phyloP scores from a whole-genome alignment of 2,888 invertebrate genomes.

The Lasius fuliginosus region DNA sequence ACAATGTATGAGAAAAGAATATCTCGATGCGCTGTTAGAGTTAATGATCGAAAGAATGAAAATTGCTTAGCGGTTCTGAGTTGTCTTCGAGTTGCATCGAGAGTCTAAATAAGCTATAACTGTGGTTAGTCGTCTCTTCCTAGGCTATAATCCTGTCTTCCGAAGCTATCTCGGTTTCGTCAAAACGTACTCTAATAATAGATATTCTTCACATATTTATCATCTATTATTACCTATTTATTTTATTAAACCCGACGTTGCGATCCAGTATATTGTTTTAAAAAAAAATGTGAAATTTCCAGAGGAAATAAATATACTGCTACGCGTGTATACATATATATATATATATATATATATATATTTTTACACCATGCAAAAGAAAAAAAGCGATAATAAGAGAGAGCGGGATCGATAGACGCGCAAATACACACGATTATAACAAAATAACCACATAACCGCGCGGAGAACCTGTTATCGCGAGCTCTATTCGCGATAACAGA shows the following conservation, averaged over 20 bases:
- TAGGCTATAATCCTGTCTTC: not conserved
- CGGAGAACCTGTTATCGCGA: not conserved
- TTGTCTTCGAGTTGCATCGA: not conserved
- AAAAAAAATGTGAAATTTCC: not conserved
- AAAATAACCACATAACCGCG: not conserved
- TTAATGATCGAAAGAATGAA: conserved; percentile 21
- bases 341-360: conserved; percentile 23
- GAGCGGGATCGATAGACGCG: conserved; percentile 45
- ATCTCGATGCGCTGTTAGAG: not conserved
- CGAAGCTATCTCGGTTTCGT: not conserved
- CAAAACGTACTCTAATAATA: conserved; percentile 17
- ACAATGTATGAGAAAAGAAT: not conserved
- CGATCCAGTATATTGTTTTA: not conserved
- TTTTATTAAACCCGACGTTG: not conserved
- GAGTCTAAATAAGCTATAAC: conserved; percentile 19
- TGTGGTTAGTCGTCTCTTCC: not conserved
- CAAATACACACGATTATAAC: conserved; percentile 17
- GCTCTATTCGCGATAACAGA: not conserved
- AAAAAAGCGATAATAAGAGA: conserved; percentile 28
- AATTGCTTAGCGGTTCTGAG: conserved; percentile 36
- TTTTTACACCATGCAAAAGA: conserved; percentile 32
- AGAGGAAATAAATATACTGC: not conserved
- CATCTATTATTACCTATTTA: conserved; percentile 19
- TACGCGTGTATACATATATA: conserved; percentile 1
- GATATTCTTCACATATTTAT: not conserved